Evolutionary conservation across 2,797 vertebrate species (phyloP).

Genomic region (Chelmon rostratus): DNA sequence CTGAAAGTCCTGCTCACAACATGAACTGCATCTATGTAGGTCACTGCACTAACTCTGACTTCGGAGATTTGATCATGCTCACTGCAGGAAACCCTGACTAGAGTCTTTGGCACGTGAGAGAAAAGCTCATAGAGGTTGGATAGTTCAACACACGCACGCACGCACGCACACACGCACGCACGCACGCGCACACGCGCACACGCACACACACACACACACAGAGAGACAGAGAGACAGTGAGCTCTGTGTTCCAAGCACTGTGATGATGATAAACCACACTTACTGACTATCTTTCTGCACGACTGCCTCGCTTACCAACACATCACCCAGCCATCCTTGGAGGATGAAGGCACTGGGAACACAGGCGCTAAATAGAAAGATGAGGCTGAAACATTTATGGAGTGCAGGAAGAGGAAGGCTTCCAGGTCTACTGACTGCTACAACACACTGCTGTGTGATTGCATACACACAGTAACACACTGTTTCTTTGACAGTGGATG

Average conservation of each 20-base stretch:
- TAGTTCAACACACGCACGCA: slow-evolving; percentile 13
- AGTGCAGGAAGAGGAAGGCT: slow-evolving; percentile 24
- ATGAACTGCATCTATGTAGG: slow-evolving; percentile 62
- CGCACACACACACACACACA: background rate
- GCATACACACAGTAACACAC: too few relatives aligned
- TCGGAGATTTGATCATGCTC: slow-evolving; percentile 58
- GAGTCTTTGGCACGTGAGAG: slow-evolving; percentile 48
- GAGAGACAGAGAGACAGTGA: too few relatives aligned
- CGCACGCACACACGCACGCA: background rate
- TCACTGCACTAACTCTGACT: slow-evolving; percentile 67
- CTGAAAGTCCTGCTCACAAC: slow-evolving; percentile 51
- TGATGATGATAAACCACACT: slow-evolving; percentile 46
- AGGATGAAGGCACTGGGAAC: slow-evolving; percentile 17
- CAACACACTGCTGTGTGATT: slow-evolving; percentile 13
- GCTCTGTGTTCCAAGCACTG: slow-evolving; percentile 32
- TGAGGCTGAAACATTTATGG: slow-evolving; percentile 51
- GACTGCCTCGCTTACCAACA: slow-evolving; percentile 46
- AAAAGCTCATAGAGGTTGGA: slow-evolving; percentile 52
- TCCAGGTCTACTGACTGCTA: slow-evolving; percentile 11
- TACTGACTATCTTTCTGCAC: slow-evolving; percentile 51
- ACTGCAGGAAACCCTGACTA: slow-evolving; percentile 46
- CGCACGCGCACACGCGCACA: background rate
- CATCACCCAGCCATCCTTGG: slow-evolving; percentile 32
- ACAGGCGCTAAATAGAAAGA: slow-evolving; percentile 13
- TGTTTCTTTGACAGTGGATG: slow-evolving; percentile 29